Evolutionary conservation across 2,113 vertebrate genomes (phyloP), one percentile per base, ranked within the genome.

Genomic region (Saccopteryx bilineata): DNA sequence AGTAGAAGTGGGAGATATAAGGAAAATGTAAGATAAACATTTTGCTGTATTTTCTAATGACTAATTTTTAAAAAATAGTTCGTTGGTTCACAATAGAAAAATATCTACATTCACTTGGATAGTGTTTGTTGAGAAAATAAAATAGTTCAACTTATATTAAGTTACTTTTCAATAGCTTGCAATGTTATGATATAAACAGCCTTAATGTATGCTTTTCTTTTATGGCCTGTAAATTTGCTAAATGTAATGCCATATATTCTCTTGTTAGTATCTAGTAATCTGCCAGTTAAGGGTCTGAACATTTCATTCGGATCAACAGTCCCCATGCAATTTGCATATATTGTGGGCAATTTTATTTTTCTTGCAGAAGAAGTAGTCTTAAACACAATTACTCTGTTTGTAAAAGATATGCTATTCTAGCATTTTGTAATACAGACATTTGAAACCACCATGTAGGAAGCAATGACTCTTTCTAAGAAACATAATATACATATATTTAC

Each of bases 241-340:
- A 93, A 75, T 31, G 2, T 28, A 94, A 83, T 75, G 9, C n/a
- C 6, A 21, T 91, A 79, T 91, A 94, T 92, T 91, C 18, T 78
- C 33, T 54, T 81, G 31, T 97, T 98, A 97, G 87, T 93, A 96
- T 98, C 87, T 98, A 54, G 52, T 76, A 88, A 96, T 93, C 94
- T 94, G 79, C 66, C 33, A 92, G 80, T 15, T 87, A 88, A 50
- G 48, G 52, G 1, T 93, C 65, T 87, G 72, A 39, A 80, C 84
- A 96, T 94, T 63, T 6, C 97, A 97, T 98, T 97, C 92, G 98
- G 90, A 98, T 98, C 87, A 96, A 94, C 1, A 23, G 54, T 71
- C 52, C 56, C 92, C 68, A 65, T 93, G n/a, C 54, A 93, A 82
- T 97, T 96, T 95, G 39, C 90, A 97, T 96, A 89, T 46, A 92